Evolutionary conservation across 92 coral and sea anemone genomes (phyloP), one percentile per base, ranked within the genome.

Genomic region (Montipora capitata): DNA sequence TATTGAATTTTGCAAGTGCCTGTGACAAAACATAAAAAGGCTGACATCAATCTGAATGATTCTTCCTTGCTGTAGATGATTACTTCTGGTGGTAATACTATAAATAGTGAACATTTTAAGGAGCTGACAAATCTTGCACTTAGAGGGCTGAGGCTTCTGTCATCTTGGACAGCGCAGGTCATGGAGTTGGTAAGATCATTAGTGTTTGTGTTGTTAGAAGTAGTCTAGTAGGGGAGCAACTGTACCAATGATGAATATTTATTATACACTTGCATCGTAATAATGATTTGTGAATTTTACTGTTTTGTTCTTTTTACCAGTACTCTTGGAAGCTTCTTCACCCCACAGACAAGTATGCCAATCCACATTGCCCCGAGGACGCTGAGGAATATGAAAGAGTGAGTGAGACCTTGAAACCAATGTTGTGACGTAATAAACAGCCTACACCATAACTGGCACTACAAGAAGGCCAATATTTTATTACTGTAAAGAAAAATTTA

Each of bases 251-350:
- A 5, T 48, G 52, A 48, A 48, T 5, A 5, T 5, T 48, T 48
- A 48, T 5, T 10, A 48, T 5, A 48, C 7, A 0, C 3, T 1
- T 48, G 52, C 0, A 5, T 0, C 10, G 2, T 48, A 5, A 48
- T 48, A 5, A 27, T 27, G 35, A 27, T 48, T 5, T 48, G 52
- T 48, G 10, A 48, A 40, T 42, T 0, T 54, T 20, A n/a, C 48
- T 56, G 10, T 10, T 2, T 48, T 48, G 52, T 4, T 17, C 15
- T 67, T 45, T 59, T 80, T 59, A 20, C 16, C 44, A 98, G 99
- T 98, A 98, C 88, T 98, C 99, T 3, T 98, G 99, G 99, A 98
- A 98, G 78, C 75, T 98, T 87, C 96, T 98, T 14, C 99, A 98
- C 64, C 99, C 99, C 14, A 92, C 96, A 42, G 99, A 98, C 94